phyloP scores from a whole-genome alignment of 2,113 vertebrate species.

The Dipodomys merriami region DNA sequence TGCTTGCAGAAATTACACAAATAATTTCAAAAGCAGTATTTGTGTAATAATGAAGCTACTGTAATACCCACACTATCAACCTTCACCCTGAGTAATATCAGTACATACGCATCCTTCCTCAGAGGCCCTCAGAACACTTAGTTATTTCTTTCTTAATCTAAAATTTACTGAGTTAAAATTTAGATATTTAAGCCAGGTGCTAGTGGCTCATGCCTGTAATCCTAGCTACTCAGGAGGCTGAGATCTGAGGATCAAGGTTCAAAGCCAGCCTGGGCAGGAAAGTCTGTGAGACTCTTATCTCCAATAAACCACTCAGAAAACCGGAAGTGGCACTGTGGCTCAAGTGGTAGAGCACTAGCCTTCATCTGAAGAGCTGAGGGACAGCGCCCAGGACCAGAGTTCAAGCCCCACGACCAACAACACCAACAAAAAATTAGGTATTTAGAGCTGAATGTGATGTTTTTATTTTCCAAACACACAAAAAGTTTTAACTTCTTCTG shows the following conservation, averaged over 20 bases:
- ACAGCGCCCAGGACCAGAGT: too few species aligned
- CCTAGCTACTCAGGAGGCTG: too few species aligned
- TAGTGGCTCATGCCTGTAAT: too few species aligned
- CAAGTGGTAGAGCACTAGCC: too few species aligned
- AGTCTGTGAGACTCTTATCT: too few species aligned
- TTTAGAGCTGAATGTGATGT: conserved; percentile 9
- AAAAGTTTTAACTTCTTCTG: conserved; percentile 47
- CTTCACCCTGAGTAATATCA: conserved; percentile 44
- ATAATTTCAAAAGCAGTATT: conserved; percentile 79
- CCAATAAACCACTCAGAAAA: too few species aligned
- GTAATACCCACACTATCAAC: conserved; percentile 67
- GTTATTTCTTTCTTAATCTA: conserved; percentile 49
- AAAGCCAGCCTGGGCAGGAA: too few species aligned
- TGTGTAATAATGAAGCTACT: conserved; percentile 78
- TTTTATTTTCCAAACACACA: conserved; percentile 52
- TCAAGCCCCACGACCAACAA: too few species aligned
- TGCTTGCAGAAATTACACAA: conserved; percentile 77
- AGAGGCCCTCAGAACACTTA: conserved; percentile 18
- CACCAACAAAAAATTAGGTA: neutral
- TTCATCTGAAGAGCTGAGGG: too few species aligned
- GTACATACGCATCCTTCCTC: conserved; percentile 26
- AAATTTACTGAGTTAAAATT: conserved; percentile 45
- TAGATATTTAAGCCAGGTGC: too few species aligned
- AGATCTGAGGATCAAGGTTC: too few species aligned
- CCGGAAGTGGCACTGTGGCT: too few species aligned